A percentile compares a stretch with the other conserved stretches of the same genome.
Conservation (phyloP, 2,797 vertebrate genomes). For the Alfaro cultratus region DNA sequence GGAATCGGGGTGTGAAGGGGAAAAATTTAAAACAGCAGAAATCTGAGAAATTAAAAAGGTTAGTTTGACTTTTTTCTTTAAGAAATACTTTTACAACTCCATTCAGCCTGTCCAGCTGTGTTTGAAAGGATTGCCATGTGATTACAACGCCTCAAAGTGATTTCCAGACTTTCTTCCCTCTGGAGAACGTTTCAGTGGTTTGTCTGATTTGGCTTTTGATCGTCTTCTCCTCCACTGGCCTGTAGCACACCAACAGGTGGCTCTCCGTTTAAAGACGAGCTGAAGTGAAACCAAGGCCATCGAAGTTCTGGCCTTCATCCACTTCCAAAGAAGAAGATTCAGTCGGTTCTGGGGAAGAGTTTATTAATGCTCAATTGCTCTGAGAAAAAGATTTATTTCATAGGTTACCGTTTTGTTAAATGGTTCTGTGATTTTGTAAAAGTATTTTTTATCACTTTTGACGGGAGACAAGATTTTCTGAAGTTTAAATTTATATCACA, state of each 20-base stretch:
- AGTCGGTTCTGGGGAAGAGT: conserved; percentile 13
- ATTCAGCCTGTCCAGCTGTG: conserved; percentile 6
- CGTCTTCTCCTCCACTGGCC: conserved; percentile 62
- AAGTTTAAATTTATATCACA: background rate
- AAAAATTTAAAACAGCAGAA: conserved; percentile 25
- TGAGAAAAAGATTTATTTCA: conserved; percentile 14
- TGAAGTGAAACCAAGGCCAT: conserved; percentile 37
- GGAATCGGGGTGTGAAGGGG: conserved; percentile 19
- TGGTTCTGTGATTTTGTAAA: background rate
- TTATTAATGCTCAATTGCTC: conserved; percentile 7
- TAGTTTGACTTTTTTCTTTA: conserved; percentile 7
- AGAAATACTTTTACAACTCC: conserved; percentile 1
- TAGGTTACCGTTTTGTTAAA: conserved; percentile 36
- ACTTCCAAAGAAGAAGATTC: conserved; percentile 37
- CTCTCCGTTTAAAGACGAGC: conserved; percentile 38
- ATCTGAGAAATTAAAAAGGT: conserved; percentile 29
- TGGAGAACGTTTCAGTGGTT: conserved; percentile 53
- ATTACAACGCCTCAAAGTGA: conserved; percentile 47
- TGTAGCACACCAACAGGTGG: conserved; percentile 44
- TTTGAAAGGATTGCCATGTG: conserved; percentile 48
- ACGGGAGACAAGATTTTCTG: background rate
- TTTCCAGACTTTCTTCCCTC: conserved; percentile 43
- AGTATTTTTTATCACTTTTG: conserved; percentile 9
- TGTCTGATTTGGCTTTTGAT: conserved; percentile 62
- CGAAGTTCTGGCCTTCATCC: conserved; percentile 5